A percentile compares a stretch with the other conserved stretches of the same genome.
phyloP scores from a whole-genome alignment of 64 coral and sea anemone genomes.

The Montipora foliosa region DNA sequence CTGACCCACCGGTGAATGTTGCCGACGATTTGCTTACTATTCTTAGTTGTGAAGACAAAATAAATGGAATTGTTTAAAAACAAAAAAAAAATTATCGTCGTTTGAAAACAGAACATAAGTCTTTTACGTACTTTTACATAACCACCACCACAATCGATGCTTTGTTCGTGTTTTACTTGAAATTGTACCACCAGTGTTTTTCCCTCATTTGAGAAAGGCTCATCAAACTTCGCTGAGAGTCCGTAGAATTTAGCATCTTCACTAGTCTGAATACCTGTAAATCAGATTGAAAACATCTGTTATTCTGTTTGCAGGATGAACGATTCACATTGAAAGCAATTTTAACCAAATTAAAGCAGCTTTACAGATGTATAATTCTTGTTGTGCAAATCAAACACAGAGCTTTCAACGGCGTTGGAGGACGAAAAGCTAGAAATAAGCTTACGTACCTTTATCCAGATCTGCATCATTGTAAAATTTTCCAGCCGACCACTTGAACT shows the following conservation, averaged over 20 bases:
- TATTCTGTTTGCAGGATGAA: not conserved
- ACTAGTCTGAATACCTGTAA: conserved; percentile 95
- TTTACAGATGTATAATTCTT: conserved; percentile 3
- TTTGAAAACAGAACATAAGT: not conserved
- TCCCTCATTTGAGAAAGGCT: conserved; percentile 91
- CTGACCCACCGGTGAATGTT: not conserved
- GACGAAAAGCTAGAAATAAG: not conserved
- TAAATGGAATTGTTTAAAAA: conserved; percentile 5
- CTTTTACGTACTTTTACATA: conserved; percentile 80
- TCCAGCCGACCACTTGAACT: conserved; percentile 95
- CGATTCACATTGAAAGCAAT: not conserved
- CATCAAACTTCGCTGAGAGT: conserved; percentile 91
- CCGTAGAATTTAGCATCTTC: conserved; percentile 99
- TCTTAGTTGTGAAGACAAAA: not conserved
- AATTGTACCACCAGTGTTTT: conserved; percentile 95
- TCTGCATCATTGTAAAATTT: conserved; percentile 98
- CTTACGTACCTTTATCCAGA: conserved; percentile 88
- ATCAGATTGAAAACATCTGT: not conserved
- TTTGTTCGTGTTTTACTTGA: conserved; percentile 98
- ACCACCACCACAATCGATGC: conserved; percentile 97
- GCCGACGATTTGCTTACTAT: not conserved
- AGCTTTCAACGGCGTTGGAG: not conserved
- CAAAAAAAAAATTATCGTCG: not conserved
- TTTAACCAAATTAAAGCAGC: not conserved
- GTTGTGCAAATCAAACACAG: not conserved